These are phyloP conservation scores for Scaptomyza cyrtandrae DNA, from an alignment of 2,888 invertebrate species.

Conservation along the genomic window DNA sequence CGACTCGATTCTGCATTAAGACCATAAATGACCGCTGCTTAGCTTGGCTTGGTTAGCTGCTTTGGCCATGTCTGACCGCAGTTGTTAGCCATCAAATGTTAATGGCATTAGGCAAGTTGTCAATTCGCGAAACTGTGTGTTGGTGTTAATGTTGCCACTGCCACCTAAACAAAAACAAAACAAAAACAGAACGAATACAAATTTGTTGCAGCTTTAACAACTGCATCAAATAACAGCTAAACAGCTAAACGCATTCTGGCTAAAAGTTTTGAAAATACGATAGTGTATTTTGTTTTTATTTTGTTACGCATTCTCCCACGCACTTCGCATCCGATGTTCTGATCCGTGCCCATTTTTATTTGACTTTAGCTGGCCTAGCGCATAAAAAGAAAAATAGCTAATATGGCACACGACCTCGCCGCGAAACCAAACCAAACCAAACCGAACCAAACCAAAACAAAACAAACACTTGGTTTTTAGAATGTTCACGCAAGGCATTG, in stretches of 20 bases:
- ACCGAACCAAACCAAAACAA: conserved; percentile 12
- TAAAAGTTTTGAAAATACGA: too few relatives aligned
- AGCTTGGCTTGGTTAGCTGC: background rate
- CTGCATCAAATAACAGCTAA: too few relatives aligned
- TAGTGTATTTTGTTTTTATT: too few relatives aligned
- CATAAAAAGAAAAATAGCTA: background rate
- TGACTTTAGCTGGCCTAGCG: conserved; percentile 5
- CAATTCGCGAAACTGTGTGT: conserved; percentile 60
- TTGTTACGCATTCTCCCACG: too few relatives aligned
- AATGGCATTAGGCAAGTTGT: conserved; percentile 77
- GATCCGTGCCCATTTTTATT: background rate
- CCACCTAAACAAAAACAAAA: background rate
- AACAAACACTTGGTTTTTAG: conserved; percentile 7
- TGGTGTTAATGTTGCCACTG: conserved; percentile 42
- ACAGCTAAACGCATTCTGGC: too few relatives aligned
- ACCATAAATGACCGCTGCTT: conserved; percentile 33
- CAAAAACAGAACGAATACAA: too few relatives aligned
- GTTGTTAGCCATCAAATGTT: conserved; percentile 75
- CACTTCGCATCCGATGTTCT: conserved; percentile 10
- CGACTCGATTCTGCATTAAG: conserved; percentile 22
- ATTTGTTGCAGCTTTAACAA: too few relatives aligned
- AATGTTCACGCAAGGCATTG: conserved; percentile 4
- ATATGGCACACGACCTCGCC: conserved; percentile 59
- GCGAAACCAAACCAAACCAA: conserved; percentile 9
- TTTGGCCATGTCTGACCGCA: conserved; percentile 12